phyloP scores from a whole-genome alignment of 1,140 invertebrate species.

The Scaptomyza pallida region DNA sequence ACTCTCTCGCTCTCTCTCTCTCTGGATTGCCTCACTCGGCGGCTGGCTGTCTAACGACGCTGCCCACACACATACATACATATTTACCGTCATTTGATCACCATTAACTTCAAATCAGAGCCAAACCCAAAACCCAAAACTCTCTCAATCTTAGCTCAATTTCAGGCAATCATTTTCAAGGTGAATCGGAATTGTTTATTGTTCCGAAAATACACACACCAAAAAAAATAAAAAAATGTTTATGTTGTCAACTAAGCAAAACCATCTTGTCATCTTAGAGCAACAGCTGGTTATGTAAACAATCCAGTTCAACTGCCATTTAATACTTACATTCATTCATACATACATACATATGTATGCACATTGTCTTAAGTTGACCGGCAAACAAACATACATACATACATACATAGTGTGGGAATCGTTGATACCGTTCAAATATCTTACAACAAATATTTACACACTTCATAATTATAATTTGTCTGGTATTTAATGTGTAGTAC shows the following conservation, averaged over 20 bases:
- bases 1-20: conserved; percentile 23
- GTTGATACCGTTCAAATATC: background rate
- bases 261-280: conserved; percentile 9
- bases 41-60: conserved; percentile 20
- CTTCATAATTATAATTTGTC: background rate
- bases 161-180: conserved; percentile 47
- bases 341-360: background rate
- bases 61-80: conserved; percentile 11
- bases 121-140: conserved; percentile 1
- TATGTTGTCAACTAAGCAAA: conserved; percentile 33
- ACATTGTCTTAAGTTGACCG: too few species aligned
- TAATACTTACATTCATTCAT: conserved; percentile 13
- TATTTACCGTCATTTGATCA: background rate
- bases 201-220: conserved; percentile 9
- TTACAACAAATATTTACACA: background rate
- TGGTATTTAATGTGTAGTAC: background rate
- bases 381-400: background rate
- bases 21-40: conserved; percentile 7
- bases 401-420: background rate
- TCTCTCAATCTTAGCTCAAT: conserved; percentile 17
- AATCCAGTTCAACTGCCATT: conserved; percentile 22
- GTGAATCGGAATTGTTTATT: conserved; percentile 40
- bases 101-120: background rate
- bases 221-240: background rate
- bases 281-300: conserved; percentile 37